Evolutionary conservation across 2,797 vertebrate genomes (phyloP), one percentile per base, ranked within the genome.

Genomic region (Gobionotothen gibberifrons): DNA sequence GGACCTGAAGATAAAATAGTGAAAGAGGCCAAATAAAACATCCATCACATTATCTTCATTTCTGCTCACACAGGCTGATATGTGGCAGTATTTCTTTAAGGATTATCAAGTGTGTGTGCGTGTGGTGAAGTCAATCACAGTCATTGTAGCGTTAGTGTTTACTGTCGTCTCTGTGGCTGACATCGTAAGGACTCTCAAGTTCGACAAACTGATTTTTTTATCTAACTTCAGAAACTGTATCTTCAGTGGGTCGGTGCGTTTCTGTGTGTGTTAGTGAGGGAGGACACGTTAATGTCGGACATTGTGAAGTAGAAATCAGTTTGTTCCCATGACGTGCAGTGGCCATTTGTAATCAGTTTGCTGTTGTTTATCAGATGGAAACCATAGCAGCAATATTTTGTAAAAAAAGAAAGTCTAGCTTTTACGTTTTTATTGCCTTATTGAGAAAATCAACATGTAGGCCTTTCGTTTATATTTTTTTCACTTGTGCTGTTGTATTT

Each of bases 341-440:
- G 89, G 91, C 92, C 91, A 92, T 87, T 90, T 84, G 79, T 87
- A 86, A 87, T 90, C 81, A 85, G 75, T 90, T 91, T 90, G 88
- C 92, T 91, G 89, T 90, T 81, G 85, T 87, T 85, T 82, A 87
- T 87, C 83, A 85, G 73, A 92, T 82, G 84, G 83, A 84, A 78
- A 93, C 84, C 87, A 91, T 89, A 91, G 90, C 92, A 94, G 93
- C 92, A 93, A 93, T 93, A 92, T 91, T 89, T 91, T 93, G 90
- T 94, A 93, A 36, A 36, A 36, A 36, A 36, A 36, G 8, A 36
- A 83, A 90, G 88, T 92, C 78, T 79, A 76, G 70, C 87, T 76
- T 90, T 88, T 82, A 40, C 72, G 83, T 93, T 94, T 92, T 83
- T 73, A 90, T 92, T 92, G 93, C 94, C 94, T 95, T 95, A 92